Conservation (phyloP, 2,797 vertebrate genomes). For the Girardinus metallicus region DNA sequence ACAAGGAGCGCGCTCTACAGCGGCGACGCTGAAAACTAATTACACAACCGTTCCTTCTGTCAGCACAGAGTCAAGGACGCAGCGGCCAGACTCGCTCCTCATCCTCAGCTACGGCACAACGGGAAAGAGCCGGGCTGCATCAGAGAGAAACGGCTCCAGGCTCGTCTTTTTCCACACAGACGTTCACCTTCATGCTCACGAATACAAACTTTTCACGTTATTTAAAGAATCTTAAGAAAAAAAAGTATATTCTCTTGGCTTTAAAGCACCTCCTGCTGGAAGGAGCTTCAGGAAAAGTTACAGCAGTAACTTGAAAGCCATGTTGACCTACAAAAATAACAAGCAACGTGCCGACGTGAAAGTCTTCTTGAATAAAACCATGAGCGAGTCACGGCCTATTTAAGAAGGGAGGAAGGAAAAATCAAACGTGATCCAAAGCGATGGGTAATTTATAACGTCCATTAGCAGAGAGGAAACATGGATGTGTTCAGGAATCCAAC, state of each 20-base stretch:
- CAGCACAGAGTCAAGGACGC: constrained; percentile 40
- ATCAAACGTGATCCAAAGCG: constrained; percentile 26
- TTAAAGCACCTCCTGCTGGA: constrained; percentile 20
- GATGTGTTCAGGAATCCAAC: neutral
- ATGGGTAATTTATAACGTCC: constrained; percentile 51
- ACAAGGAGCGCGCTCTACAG: constrained; percentile 29
- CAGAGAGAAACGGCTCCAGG: neutral
- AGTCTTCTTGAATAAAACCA: constrained; percentile 67
- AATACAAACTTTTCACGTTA: constrained; percentile 6
- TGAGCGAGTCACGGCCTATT: constrained; percentile 54
- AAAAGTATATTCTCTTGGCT: constrained; percentile 1
- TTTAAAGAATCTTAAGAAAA: constrained; percentile 20
- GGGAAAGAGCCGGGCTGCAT: neutral
- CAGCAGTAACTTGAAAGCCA: constrained; percentile 37
- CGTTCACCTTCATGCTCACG: neutral
- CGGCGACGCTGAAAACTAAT: constrained; percentile 36
- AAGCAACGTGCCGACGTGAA: constrained; percentile 49
- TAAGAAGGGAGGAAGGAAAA: neutral
- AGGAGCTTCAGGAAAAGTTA: constrained; percentile 17
- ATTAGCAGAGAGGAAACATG: constrained; percentile 28
- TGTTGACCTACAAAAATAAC: constrained; percentile 47
- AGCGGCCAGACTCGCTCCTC: constrained; percentile 11
- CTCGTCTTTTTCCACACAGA: neutral
- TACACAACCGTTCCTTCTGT: constrained; percentile 36
- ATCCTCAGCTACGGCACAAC: constrained; percentile 8